Evolutionary conservation across 2,797 vertebrate genomes (phyloP), one percentile per base, ranked within the genome.

Genomic region (Taeniopygia guttata): DNA sequence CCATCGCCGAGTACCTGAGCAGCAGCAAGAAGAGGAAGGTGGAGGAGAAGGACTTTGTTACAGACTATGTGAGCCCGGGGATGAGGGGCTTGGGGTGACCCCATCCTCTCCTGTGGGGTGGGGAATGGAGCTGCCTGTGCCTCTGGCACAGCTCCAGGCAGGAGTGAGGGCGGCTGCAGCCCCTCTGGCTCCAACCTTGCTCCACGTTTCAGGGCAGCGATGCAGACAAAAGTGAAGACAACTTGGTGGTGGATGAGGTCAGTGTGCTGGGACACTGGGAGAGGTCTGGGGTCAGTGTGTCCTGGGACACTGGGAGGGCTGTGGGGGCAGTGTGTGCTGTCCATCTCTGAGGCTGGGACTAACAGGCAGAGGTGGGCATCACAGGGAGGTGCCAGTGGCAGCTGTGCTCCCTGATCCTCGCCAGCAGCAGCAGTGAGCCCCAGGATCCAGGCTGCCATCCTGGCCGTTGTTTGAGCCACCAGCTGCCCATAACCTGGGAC

Each of bases 11-110:
- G 96, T 99, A 99, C 98, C 98, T 99, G 97, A 99, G 98, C 97
- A 98, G 98, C 25, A 98, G 98, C 97, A 99, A 99, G 97, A 99
- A 99, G 97, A 98, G 99, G 97, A 99, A 99, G 97, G 98, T 98
- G 11, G 99, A 99, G 15, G 98, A 99, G 96, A 99, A 99, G 93
- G 99, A 99, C 82, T 99, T 99, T 11, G 97, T 98, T 96, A 99
- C 98, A 0, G 99, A 99, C 95, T 99, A 99, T 23, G 99, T 99
- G 97, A 98, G 98, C 51, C 84, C 27, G 3, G 63, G 51, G 63
- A 26, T 52, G 42, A 56, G 43, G 84, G 25, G 42, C 10, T 29
- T 8, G 18, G 46, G 56, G 13, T 45, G 10, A 43, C 82, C 52
- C 56, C 2, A 1, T 48, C 25, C 27, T 52, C 32, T 70, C 43